Conservation (phyloP, 2,797 vertebrate species). For the Rhabdomys pumilio region DNA sequence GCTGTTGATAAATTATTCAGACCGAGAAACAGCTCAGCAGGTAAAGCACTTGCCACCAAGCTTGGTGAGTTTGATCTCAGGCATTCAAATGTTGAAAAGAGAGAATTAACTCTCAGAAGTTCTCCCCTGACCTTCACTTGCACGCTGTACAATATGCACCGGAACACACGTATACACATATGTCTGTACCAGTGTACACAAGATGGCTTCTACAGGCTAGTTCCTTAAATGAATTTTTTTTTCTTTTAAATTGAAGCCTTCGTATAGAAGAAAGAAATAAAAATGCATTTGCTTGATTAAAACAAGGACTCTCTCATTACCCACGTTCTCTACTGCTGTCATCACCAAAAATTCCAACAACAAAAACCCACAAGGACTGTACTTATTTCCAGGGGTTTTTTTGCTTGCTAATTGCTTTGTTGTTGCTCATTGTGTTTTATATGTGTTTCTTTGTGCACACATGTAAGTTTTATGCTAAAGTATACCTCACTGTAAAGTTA, state of each 20-base stretch:
- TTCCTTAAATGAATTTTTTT: not conserved
- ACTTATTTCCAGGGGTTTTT: not conserved
- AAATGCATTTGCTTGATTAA: not conserved
- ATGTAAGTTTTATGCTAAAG: conserved; percentile 20
- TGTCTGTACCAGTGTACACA: not conserved
- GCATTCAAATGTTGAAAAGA: not conserved
- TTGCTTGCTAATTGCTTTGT: not conserved
- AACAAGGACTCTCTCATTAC: not conserved
- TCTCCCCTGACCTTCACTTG: not conserved
- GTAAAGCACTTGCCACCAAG: not conserved
- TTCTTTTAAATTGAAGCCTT: not conserved
- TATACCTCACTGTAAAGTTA: conserved; percentile 4
- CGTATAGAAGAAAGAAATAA: not conserved
- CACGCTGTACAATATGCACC: not conserved
- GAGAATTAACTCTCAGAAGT: not conserved
- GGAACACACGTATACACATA: not conserved
- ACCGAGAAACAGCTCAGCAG: not conserved
- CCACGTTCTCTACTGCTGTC: not conserved
- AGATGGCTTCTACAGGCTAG: not conserved
- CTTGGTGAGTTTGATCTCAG: not conserved
- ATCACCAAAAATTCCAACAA: not conserved
- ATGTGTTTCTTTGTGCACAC: not conserved
- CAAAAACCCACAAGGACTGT: not conserved
- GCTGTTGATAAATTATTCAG: conserved; percentile 17
- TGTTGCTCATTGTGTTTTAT: not conserved